Conservation (phyloP, 2,888 invertebrate species). For the Pyrrhia umbra region DNA sequence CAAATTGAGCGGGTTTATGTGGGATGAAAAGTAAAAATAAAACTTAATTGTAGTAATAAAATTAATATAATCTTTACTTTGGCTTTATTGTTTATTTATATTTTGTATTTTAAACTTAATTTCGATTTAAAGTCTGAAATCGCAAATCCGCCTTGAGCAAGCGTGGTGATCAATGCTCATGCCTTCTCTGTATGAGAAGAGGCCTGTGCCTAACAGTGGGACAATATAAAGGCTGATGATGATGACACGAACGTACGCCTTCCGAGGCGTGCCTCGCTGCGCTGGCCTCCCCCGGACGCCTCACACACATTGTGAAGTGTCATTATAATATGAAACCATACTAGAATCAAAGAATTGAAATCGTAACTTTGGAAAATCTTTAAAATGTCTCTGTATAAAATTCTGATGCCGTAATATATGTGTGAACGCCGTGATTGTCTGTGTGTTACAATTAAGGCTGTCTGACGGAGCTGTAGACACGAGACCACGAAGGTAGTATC, state of each 20-base stretch:
- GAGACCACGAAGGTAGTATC: constrained; percentile 6
- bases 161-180: too few relatives aligned
- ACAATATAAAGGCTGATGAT: too few relatives aligned
- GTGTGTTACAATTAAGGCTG: neutral
- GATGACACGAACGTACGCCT: too few relatives aligned
- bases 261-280: too few relatives aligned
- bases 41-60: neutral
- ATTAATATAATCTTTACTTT: neutral
- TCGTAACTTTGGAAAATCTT: too few relatives aligned
- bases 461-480: constrained; percentile 11
- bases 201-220: too few relatives aligned
- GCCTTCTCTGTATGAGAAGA: too few relatives aligned
- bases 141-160: too few relatives aligned
- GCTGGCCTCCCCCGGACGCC: neutral
- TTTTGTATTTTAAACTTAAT: too few relatives aligned
- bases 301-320: neutral
- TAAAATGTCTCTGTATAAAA: constrained; percentile 4
- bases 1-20: constrained; percentile 70
- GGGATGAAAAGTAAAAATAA: constrained; percentile 54
- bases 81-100: too few relatives aligned
- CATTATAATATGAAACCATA: neutral
- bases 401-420: neutral
- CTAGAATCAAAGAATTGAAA: neutral
- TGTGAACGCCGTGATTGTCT: neutral
- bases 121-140: too few relatives aligned